Conservation (phyloP, 2,797 vertebrate species). For the Enteromius viviparus region DNA sequence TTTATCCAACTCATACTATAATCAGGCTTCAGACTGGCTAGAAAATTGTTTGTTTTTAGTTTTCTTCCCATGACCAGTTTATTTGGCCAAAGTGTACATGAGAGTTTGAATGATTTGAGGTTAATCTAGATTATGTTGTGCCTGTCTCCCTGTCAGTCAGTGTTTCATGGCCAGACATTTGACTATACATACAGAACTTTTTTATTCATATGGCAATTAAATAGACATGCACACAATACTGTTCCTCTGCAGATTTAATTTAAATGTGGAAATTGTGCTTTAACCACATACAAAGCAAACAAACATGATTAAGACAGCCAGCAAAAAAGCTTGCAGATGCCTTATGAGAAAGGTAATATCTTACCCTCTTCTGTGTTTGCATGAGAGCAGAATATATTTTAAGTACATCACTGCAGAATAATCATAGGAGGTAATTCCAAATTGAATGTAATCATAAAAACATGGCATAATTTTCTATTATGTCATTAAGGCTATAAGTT, state of each 20-base stretch:
- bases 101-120: not conserved
- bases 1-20: slow-evolving; percentile 33
- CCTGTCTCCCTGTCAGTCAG: not conserved
- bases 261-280: not conserved
- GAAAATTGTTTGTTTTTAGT: slow-evolving; percentile 50
- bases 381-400: not conserved
- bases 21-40: not conserved
- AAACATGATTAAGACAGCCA: not conserved
- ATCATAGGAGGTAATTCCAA: not conserved
- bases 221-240: slow-evolving; percentile 6
- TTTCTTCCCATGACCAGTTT: slow-evolving; percentile 66
- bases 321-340: not conserved
- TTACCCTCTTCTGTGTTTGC: not conserved
- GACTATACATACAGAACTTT: not conserved
- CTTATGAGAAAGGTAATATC: not conserved
- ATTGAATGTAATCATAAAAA: not conserved
- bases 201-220: not conserved
- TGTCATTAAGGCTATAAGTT: not conserved
- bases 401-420: not conserved
- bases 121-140: not conserved
- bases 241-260: not conserved
- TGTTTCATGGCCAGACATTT: not conserved
- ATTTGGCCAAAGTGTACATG: slow-evolving; percentile 39
- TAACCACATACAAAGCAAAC: not conserved
- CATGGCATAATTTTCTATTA: not conserved